Evolutionary conservation across 1,140 invertebrate species (phyloP), one percentile per base, ranked within the genome.

Genomic region (Drosophila ogumai): DNA sequence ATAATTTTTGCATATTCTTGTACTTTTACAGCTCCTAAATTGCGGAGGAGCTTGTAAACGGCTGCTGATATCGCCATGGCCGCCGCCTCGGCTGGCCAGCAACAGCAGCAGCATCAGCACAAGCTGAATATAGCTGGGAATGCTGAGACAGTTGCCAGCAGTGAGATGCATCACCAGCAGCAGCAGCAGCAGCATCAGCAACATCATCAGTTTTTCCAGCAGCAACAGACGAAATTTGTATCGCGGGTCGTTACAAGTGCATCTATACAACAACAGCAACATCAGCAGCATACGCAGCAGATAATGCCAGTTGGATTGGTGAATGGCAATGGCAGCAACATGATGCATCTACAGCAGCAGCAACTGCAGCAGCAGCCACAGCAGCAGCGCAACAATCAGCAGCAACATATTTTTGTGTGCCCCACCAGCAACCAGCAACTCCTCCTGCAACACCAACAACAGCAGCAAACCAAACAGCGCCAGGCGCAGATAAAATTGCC

Each of bases 1-100:
- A 17, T 75, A 40, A 75, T 66, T 44, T n/a, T 40, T 15, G 10
- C 34, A 7, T 44, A 19, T 25, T 12, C 52, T 54, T 79, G 31
- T 8, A n/a, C 31, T 15, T 3, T 88, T 81, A 34, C 77, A 88
- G 86, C 54, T 75, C 69, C 68, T 80, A 71, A 86, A 63, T 65
- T 43, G 36, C 69, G 49, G 52, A 79, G 65, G 59, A 49, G 71
- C 66, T 82, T 34, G 19, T 86, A 67, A 67, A 87, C 58, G 73
- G 81, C 81, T 65, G 74, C 79, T 87, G 67, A 75, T 75, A 81
- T 60, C 82, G 79, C 73, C 59, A 92, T 92, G 91, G 91, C 91
- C 66, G 91, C 91, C 56, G 75, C 91, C 60, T 92, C 91, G 64
- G 91, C 91, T 80, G 91, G 91, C 43, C 91, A 84, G 73, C 82